These are phyloP conservation scores for Mormyrops attenuatus DNA, from an alignment of 2,797 vertebrate genomes.

Conservation along the genomic window DNA sequence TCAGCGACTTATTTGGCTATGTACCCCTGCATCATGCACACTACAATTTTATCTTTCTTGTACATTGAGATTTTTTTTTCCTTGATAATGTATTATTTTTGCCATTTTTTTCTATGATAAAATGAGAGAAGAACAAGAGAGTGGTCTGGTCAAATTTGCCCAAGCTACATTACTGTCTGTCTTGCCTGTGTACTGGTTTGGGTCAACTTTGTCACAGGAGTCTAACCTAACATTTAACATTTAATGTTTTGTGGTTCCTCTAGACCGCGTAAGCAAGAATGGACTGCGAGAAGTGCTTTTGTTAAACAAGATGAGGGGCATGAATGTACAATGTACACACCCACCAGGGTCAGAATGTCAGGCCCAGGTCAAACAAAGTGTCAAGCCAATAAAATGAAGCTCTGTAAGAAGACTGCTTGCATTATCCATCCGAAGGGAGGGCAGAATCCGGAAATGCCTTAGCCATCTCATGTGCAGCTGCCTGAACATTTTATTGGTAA, in stretches of 20 bases:
- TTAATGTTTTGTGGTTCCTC: not conserved
- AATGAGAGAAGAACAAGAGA: not conserved
- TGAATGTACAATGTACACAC: constrained; percentile 29
- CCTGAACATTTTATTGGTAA: not conserved
- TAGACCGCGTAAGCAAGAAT: not conserved
- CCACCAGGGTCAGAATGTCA: not conserved
- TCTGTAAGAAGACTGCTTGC: constrained; percentile 20
- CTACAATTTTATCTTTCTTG: not conserved
- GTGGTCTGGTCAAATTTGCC: not conserved
- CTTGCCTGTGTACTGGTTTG: no score
- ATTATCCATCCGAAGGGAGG: not conserved
- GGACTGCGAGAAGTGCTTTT: not conserved
- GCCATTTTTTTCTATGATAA: not conserved
- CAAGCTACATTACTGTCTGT: not conserved
- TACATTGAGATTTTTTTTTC: not conserved
- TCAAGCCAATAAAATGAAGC: constrained; percentile 10
- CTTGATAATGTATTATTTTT: not conserved
- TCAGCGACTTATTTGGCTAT: not conserved
- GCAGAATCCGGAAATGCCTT: not conserved
- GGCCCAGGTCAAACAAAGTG: not conserved
- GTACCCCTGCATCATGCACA: not conserved
- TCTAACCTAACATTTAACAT: not conserved
- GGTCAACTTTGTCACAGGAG: not conserved
- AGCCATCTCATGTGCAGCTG: not conserved
- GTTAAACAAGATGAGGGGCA: not conserved